Evolutionary conservation across 2,113 vertebrate genomes (phyloP).

Genomic region (Ochotona curzoniae): DNA sequence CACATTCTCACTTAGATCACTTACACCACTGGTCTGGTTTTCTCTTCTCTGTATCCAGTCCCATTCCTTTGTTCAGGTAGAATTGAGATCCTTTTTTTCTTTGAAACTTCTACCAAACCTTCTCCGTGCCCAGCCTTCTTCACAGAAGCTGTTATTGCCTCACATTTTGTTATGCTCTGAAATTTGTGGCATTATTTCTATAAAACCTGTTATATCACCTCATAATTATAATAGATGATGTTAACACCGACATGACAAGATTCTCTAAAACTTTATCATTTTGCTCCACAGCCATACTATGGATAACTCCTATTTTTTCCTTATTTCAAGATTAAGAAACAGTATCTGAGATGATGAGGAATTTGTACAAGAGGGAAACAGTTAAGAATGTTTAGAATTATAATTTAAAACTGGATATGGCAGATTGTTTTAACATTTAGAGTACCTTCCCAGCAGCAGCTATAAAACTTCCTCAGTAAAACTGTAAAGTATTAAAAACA

Average conservation of each 20-base stretch:
- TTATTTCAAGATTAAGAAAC: not conserved
- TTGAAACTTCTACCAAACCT: not conserved
- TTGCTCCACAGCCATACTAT: not conserved
- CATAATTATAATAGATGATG: not conserved
- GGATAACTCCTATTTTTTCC: not conserved
- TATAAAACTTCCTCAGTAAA: not conserved
- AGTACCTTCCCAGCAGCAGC: not conserved
- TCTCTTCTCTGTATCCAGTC: not conserved
- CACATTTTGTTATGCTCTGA: not conserved
- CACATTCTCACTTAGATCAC: not conserved
- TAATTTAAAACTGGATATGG: not conserved
- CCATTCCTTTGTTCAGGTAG: not conserved
- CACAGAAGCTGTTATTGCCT: not conserved
- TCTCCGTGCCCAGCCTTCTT: not conserved
- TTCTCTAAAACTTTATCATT: not conserved
- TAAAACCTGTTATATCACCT: not conserved
- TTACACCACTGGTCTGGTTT: not conserved
- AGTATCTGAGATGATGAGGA: not conserved
- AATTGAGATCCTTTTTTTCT: not conserved
- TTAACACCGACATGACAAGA: not conserved
- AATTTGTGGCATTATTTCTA: conserved; percentile 6
- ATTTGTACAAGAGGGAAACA: not conserved
- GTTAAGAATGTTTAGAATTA: not conserved
- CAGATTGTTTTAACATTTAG: no score
- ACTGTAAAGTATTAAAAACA: not conserved